Conservation (phyloP, 1,140 invertebrate genomes). For the Rhagoletis pomonella region DNA sequence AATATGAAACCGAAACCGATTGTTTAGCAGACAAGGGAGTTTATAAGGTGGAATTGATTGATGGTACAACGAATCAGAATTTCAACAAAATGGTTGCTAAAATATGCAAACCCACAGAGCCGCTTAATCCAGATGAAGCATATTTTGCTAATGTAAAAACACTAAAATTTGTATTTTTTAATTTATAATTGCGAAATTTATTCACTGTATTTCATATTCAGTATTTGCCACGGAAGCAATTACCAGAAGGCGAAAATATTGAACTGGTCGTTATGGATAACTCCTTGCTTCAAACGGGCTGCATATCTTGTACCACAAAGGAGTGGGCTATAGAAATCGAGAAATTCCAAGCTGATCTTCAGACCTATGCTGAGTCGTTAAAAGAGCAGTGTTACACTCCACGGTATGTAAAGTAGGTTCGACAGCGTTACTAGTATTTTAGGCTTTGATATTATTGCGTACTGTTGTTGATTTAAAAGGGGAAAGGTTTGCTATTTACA, state of each 20-base stretch:
- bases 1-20: slow-evolving; percentile 60
- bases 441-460: too few species aligned
- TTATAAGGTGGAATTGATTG: slow-evolving; percentile 60
- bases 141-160: slow-evolving; percentile 53
- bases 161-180: not conserved
- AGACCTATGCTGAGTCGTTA: slow-evolving; percentile 63
- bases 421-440: not conserved
- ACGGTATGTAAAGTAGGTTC: slow-evolving; percentile 59
- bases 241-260: slow-evolving; percentile 62
- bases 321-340: slow-evolving; percentile 62
- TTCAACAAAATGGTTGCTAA: slow-evolving; percentile 64
- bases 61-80: slow-evolving; percentile 60
- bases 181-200: too few species aligned
- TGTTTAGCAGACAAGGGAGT: slow-evolving; percentile 57
- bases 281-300: slow-evolving; percentile 60
- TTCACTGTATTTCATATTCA: slow-evolving; percentile 31
- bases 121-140: slow-evolving; percentile 52
- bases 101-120: slow-evolving; percentile 60
- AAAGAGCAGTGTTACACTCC: slow-evolving; percentile 59
- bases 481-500: too few species aligned
- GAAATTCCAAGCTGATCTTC: slow-evolving; percentile 64
- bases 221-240: slow-evolving; percentile 59
- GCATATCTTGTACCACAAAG: slow-evolving; percentile 64
- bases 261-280: slow-evolving; percentile 69
- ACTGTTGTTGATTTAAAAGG: too few species aligned